Base-by-base conservation (phyloP, 2,797 vertebrate genomes). In the Poecile montanus region DNA sequence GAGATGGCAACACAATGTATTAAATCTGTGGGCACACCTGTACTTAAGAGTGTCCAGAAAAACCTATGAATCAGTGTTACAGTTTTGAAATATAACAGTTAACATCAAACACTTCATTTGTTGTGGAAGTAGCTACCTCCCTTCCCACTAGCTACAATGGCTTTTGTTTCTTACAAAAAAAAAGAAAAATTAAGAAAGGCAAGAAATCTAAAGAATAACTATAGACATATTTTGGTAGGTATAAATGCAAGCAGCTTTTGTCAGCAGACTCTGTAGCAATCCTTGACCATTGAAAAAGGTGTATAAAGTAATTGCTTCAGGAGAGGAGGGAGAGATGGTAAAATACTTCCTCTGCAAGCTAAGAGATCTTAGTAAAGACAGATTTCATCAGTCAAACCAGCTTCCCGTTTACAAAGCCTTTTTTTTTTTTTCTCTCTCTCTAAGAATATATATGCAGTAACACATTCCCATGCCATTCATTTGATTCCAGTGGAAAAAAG, bases 321-420 rank as follows among this genome's bases (percentile, higher is more conserved):
- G 5, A 3, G 5, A 34, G 8, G 2, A 4, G 6, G 3, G 3
- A n/a, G 7, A n/a, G 11, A 44, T 4, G 4, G 53, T 13, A 15
- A 72, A 66, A 51, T 26, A 40, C 30, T 70, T 87, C 50, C 45
- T 85, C 44, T 50, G 6, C 25, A 66, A 48, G 30, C 20, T 45
- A 65, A 70, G 60, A 87, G 66, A 76, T 40, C 20, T 71, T 26
- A 79, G 32, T 7, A 26, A 45, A 66, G 36, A 54, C 18, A 82
- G 65, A 30, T 26, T 92, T 87, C 34, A 78, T 19, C 21, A 61
- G 44, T 62, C 74, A 75, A 12, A 19, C 16, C 45, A 67, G 48
- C 8, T 47, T 9, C 11, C 6, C 8, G 26, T 30, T 51, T 57
- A 42, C 26, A 80, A 51, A 73, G 18, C 18, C 11, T 27, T 26